Conservation (phyloP, 2,113 vertebrate species). For the Psammodynastes pulverulentus region DNA sequence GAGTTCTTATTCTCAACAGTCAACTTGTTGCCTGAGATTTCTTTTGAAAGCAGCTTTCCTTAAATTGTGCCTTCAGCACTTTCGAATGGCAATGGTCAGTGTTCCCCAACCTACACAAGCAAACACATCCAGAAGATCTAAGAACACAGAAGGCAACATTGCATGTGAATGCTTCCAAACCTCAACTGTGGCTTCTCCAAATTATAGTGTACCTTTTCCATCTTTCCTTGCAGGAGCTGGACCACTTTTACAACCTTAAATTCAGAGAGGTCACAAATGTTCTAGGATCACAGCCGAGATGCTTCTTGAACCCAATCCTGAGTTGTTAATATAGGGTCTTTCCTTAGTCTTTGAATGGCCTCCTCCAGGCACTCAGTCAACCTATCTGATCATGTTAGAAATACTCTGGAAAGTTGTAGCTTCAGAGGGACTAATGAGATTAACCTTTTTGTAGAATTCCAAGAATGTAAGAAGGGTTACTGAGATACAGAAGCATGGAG, state of each 20-base stretch:
- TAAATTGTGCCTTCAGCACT: not conserved
- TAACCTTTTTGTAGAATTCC: not conserved
- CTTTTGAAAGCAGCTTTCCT: not conserved
- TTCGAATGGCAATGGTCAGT: not conserved
- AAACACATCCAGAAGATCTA: not conserved
- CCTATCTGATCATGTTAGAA: not conserved
- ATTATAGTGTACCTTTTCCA: not conserved
- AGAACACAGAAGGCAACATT: not conserved
- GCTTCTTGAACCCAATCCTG: not conserved
- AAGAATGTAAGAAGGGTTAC: not conserved
- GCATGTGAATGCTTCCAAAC: not conserved
- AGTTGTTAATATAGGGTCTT: not conserved
- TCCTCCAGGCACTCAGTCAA: not conserved
- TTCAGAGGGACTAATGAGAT: not conserved
- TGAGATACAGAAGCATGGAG: not conserved
- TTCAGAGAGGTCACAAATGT: not conserved
- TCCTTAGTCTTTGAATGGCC: not conserved
- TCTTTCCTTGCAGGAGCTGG: not conserved
- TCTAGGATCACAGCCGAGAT: not conserved
- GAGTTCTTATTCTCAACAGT: not conserved
- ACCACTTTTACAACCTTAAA: not conserved
- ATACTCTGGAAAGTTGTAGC: not conserved
- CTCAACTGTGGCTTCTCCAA: not conserved
- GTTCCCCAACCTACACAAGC: not conserved
- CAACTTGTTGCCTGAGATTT: not conserved